These are phyloP conservation scores for Ichneumon xanthorius DNA, from an alignment of 2,888 invertebrate genomes.

Conservation along the genomic window DNA sequence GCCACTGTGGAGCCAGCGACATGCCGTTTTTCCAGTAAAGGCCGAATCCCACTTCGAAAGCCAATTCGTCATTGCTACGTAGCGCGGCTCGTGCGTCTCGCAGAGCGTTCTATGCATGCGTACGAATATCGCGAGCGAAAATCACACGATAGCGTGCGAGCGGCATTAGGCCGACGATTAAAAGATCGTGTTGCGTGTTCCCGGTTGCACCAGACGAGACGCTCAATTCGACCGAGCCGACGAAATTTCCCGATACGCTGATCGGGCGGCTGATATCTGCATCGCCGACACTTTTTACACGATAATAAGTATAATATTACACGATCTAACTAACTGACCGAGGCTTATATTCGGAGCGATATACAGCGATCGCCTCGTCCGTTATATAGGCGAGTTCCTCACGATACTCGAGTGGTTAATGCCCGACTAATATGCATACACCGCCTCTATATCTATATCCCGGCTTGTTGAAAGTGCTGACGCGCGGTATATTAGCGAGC, in stretches of 20 bases:
- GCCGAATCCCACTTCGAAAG: too few species aligned
- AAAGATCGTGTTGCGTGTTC: not conserved
- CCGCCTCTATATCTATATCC: conserved; percentile 10
- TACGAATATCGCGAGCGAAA: not conserved
- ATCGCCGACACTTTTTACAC: not conserved
- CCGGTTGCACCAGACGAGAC: conserved; percentile 8
- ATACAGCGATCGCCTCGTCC: not conserved
- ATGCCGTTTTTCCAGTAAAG: too few species aligned
- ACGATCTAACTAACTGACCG: not conserved
- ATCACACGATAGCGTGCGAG: not conserved
- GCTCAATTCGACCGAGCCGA: not conserved
- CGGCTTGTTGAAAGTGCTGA: conserved; percentile 30
- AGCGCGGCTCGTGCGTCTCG: not conserved
- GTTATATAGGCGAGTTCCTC: not conserved
- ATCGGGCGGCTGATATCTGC: not conserved
- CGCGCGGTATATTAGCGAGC: conserved; percentile 14
- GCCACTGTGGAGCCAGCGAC: too few species aligned
- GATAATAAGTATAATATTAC: conserved; percentile 1
- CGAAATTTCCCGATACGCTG: not conserved
- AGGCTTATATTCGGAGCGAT: conserved; percentile 12
- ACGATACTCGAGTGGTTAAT: conserved; percentile 11
- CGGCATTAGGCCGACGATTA: not conserved
- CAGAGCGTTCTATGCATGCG: not conserved
- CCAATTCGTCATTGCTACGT: not conserved
- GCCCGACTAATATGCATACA: conserved; percentile 1